Conservation (phyloP, 2,888 invertebrate species). For the Dryomyza anilis region DNA sequence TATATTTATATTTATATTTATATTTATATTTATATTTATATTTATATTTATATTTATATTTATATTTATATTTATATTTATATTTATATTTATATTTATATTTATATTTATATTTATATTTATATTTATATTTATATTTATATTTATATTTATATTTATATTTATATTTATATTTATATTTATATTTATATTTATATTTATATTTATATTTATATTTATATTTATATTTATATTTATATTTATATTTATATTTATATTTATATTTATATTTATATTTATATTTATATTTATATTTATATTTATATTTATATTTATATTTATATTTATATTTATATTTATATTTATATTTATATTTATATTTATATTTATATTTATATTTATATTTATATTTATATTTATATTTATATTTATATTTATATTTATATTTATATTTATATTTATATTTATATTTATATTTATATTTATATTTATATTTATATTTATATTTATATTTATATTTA, state of each 20-base stretch:
- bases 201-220: neutral
- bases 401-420: neutral
- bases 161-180: neutral
- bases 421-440: neutral
- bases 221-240: neutral
- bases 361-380: neutral
- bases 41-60: neutral
- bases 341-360: neutral
- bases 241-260: neutral
- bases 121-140: neutral
- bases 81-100: too few species aligned
- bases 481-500: constrained; percentile 16
- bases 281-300: too few species aligned
- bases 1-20: neutral
- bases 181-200: neutral
- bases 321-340: too few species aligned
- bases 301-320: neutral
- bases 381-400: neutral
- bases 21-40: neutral
- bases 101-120: neutral
- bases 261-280: constrained; percentile 12
- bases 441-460: neutral
- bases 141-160: neutral
- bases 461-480: neutral
- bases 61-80: constrained; percentile 16